Evolutionary conservation across 2,888 invertebrate species (phyloP).

Genomic region (Harmothoe impar): DNA sequence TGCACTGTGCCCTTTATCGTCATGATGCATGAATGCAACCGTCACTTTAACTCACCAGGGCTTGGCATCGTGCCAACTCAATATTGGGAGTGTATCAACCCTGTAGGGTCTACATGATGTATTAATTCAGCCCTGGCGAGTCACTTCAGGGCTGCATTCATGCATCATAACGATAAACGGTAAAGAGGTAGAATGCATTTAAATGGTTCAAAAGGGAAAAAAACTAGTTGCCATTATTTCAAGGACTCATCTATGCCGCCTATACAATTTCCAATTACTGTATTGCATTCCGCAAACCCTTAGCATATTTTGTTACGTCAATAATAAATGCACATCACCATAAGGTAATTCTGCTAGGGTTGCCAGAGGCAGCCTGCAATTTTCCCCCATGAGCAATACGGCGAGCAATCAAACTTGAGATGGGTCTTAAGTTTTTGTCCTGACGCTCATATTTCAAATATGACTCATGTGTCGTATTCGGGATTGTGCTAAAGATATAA

Average conservation of each 20-base stretch:
- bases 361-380: background rate
- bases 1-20: no score
- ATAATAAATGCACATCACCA: background rate
- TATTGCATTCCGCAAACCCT: background rate
- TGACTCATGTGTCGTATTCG: background rate
- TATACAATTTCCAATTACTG: constrained; percentile 22
- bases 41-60: no score
- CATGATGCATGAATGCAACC: no score
- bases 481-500: no score
- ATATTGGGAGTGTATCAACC: no score
- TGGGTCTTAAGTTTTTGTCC: background rate
- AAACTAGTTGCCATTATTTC: no score
- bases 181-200: background rate
- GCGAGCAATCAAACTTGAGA: background rate
- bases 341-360: background rate
- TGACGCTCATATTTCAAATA: constrained; percentile 24
- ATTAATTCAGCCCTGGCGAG: no score
- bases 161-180: no score
- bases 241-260: background rate
- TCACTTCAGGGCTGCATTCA: no score
- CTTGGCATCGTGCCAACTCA: no score
- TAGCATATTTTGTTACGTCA: background rate
- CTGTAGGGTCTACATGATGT: no score
- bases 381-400: background rate
- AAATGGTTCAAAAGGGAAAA: background rate